These are phyloP conservation scores for Rynchops niger DNA, from an alignment of 2,113 vertebrate genomes.

Conservation along the genomic window DNA sequence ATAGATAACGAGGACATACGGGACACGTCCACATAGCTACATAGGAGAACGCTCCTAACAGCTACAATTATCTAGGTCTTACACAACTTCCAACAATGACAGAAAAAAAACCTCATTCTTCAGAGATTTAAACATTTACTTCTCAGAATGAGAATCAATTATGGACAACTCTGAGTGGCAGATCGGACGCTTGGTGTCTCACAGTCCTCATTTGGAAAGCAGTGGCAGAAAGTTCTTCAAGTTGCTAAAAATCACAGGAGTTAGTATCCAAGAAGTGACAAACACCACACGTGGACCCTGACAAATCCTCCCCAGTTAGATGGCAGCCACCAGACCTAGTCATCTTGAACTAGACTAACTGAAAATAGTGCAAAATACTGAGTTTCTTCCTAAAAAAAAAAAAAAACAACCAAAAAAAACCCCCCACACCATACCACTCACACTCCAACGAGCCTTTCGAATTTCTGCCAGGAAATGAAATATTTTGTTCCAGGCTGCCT, in stretches of 20 bases:
- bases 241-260: background rate
- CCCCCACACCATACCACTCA: too few relatives aligned
- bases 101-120: background rate
- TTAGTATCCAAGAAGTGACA: background rate
- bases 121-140: background rate
- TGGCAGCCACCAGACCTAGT: background rate
- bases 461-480: background rate
- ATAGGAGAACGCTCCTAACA: background rate
- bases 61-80: background rate
- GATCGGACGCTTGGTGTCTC: background rate
- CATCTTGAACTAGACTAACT: background rate
- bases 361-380: background rate
- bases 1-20: accelerated
- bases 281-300: accelerated
- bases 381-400: background rate
- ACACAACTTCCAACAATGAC: background rate
- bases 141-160: background rate
- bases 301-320: background rate
- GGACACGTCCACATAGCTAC: accelerated
- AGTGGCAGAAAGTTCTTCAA: background rate
- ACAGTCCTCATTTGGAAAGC: background rate
- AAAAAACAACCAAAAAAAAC: too few relatives aligned
- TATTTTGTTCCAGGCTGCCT: background rate
- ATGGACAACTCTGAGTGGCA: background rate
- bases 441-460: background rate